A percentile compares a stretch with the other conserved stretches of the same genome.
Evolutionary conservation across 2,797 vertebrate genomes (phyloP).

Genomic region (Esox lucius): DNA sequence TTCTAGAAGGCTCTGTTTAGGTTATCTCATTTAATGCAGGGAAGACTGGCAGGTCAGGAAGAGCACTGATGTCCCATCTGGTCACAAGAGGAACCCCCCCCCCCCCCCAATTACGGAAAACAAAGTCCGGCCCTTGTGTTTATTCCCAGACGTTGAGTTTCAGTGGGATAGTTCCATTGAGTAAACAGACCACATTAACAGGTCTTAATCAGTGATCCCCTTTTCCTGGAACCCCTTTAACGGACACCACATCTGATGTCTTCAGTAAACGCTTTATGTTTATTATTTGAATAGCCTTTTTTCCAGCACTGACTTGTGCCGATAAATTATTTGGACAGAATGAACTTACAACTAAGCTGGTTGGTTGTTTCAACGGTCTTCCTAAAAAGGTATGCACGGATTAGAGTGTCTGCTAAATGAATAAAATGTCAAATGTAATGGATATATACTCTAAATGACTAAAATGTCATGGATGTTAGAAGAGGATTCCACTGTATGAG

Average conservation of each 20-base stretch:
- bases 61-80: constrained; percentile 47
- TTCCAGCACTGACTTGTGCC: too few species aligned
- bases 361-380: too few species aligned
- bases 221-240: constrained; percentile 45
- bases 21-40: constrained; percentile 41
- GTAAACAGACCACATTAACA: constrained; percentile 52
- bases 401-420: too few species aligned
- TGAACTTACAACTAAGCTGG: too few species aligned
- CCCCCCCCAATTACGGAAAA: constrained; percentile 37
- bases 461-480: constrained; percentile 17
- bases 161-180: constrained; percentile 18
- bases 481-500: constrained; percentile 32
- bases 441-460: constrained; percentile 24
- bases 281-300: too few species aligned
- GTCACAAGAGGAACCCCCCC: constrained; percentile 55
- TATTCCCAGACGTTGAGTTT: constrained; percentile 52
- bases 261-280: too few species aligned
- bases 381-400: too few species aligned
- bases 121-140: constrained; percentile 32
- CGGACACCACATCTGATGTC: too few species aligned
- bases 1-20: constrained; percentile 36
- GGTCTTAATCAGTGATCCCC: constrained; percentile 50
- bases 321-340: too few species aligned
- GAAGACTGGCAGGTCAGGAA: constrained; percentile 55
- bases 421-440: too few species aligned